Evolutionary conservation across 2,797 vertebrate species (phyloP).

Genomic region (Crypturellus tataupa): DNA sequence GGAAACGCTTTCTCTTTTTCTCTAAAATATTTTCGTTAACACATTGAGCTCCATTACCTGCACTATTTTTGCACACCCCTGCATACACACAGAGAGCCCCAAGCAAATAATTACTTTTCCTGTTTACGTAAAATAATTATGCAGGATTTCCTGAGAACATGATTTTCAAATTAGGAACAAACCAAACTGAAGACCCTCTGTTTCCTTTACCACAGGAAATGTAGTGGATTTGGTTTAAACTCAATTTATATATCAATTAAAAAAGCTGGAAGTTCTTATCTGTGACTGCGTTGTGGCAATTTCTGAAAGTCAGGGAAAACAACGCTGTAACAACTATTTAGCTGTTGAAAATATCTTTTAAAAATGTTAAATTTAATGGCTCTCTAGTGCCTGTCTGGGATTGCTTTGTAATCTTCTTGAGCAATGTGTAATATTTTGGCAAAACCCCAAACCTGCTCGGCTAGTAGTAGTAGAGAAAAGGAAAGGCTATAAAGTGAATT

Average conservation of each 20-base stretch:
- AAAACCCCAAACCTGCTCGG: conserved; percentile 53
- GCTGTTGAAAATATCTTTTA: conserved; percentile 74
- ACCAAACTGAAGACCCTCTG: conserved; percentile 72
- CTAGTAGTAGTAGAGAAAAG: conserved; percentile 68
- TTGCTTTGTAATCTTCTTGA: conserved; percentile 76
- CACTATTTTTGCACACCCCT: conserved; percentile 2
- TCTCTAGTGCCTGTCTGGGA: conserved; percentile 70
- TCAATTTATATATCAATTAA: conserved; percentile 71
- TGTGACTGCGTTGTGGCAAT: conserved; percentile 53
- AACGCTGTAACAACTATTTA: conserved; percentile 57
- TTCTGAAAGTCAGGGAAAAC: conserved; percentile 54
- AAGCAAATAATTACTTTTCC: conserved; percentile 78
- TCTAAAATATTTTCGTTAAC: neutral
- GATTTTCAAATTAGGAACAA: conserved; percentile 78
- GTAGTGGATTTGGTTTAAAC: conserved; percentile 65
- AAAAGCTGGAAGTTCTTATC: conserved; percentile 65
- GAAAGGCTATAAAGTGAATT: conserved; percentile 70
- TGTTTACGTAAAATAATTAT: conserved; percentile 77
- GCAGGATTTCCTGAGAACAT: conserved; percentile 75
- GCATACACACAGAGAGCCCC: neutral
- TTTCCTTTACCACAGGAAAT: conserved; percentile 75
- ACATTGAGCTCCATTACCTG: conserved; percentile 14
- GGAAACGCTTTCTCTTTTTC: conserved; percentile 33
- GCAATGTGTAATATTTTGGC: conserved; percentile 76
- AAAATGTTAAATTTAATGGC: conserved; percentile 74